Evolutionary conservation across 2,888 invertebrate genomes (phyloP), one percentile per base, ranked within the genome.

Genomic region (Geotrupes spiniger): DNA sequence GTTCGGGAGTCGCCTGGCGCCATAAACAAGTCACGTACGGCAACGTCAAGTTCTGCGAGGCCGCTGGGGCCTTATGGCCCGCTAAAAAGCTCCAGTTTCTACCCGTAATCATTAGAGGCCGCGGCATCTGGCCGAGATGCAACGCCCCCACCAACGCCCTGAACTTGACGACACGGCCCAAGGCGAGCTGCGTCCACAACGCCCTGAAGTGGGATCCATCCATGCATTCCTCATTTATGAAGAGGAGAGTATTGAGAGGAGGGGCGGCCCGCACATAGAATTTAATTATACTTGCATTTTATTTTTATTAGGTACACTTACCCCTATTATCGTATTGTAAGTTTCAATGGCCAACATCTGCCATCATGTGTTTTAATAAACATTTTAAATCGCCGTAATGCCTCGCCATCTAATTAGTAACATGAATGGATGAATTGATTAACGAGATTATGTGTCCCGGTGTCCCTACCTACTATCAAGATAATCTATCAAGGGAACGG

Each of bases 401-500:
- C 31, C 31, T 31, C 31, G 31, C 10, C 31, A 31, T 31, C 31
- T 31, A 31, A 31, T 31, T 31, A 31, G 31, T 31, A 11, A 31
- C 31, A 11, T 11, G 31, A 9, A 31, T 31, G 31, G n/a, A n/a
- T n/a, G n/a, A 31, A 31, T 31, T 9, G 31, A 31, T 31, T 31
- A 31, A 31, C 31, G 31, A 31, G 31, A 31, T 31, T n/a, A n/a
- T n/a, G n/a, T n/a, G n/a, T 31, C 31, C 31, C 31, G 10, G n/a
- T 31, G 31, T 31, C 31, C 31, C 31, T 31, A 31, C 31, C 31
- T 31, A 31, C 31, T 3, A 29, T 45, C 53, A 50, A 55, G 53
- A 53, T 53, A 55, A 74, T 72, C 74, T 46, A 52, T 53, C 55
- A 54, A 56, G 51, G 53, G 49, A 54, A 56, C 53, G 53, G 53